These are phyloP conservation scores for Pygocentrus nattereri DNA, from an alignment of 2,797 vertebrate species.

Conservation along the genomic window DNA sequence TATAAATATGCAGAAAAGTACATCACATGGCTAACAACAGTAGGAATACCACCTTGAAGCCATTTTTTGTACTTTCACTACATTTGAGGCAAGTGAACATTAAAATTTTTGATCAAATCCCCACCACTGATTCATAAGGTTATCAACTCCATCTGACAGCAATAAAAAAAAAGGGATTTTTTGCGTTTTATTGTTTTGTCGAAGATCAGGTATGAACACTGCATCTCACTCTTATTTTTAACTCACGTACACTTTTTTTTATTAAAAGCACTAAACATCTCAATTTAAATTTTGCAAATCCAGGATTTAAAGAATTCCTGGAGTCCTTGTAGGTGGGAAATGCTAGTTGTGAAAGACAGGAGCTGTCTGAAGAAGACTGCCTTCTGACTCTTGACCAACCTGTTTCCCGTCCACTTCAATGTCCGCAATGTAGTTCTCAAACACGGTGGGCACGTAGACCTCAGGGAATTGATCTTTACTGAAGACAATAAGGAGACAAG, in stretches of 20 bases:
- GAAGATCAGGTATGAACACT: background rate
- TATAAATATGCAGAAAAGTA: too few species aligned
- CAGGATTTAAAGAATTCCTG: background rate
- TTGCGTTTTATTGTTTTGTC: too few species aligned
- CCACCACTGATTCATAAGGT: too few species aligned
- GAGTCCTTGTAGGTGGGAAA: background rate
- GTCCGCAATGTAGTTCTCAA: conserved; percentile 98
- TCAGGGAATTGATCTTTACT: conserved; percentile 98
- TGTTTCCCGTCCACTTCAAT: conserved; percentile 98
- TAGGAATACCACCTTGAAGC: too few species aligned
- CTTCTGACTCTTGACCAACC: conserved; percentile 71
- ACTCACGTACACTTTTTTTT: too few species aligned
- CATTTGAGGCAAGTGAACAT: too few species aligned
- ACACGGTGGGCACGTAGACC: conserved; percentile 96
- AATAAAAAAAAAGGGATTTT: too few species aligned
- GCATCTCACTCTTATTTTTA: background rate
- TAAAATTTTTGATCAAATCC: too few species aligned
- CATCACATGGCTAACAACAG: too few species aligned
- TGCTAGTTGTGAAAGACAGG: background rate
- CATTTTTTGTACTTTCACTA: too few species aligned
- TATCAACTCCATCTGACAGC: too few species aligned
- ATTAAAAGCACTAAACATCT: too few species aligned
- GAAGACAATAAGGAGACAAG: conserved; percentile 96
- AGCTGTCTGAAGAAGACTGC: background rate
- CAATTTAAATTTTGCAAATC: background rate